Evolutionary conservation across 2,113 vertebrate species (phyloP), one percentile per base, ranked within the genome.

Genomic region (Microcebus tavaratra): DNA sequence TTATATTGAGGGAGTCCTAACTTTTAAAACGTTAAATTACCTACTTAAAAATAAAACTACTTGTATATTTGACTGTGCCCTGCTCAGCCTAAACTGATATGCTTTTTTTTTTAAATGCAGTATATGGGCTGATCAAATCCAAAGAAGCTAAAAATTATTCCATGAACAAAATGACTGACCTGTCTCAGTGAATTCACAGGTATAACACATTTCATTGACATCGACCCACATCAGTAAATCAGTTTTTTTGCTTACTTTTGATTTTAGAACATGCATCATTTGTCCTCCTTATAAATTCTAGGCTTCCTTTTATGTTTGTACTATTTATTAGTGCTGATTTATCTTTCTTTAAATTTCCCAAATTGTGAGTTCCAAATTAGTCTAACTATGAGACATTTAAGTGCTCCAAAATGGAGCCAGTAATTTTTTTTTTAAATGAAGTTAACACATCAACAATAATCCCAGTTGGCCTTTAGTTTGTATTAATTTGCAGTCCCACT

Each of bases 231-330:
- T 91, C 72, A 85, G 48, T 23, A 15, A 72, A 70, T 80, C 6
- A 25, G 6, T 61, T 88, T 90, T 94, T 55, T 90, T 53, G 48
- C 21, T 88, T 91, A 57, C 48, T 59, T 93, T 72, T 85, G 72
- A 17, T 68, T 97, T 97, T 85, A 85, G 78, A 96, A 95, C 8
- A 57, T 73, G 27, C 42, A 84, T 92, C 48, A 55, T 95, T 42
- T 76, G 72, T 36, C 6, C 42, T 93, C 20, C 17, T 92, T 72
- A 23, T 29, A 75, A 75, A 45, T 36, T 53, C 42, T 36, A 2
- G 25, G 61, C 18, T 94, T 93, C 25, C 67, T 88, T 73, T 81
- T 76, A 39, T 76, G 36, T 88, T 68, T 81, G 23, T 89, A 31
- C 39, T 91, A 76, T 94, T 91, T 88, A 89, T 95, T 96, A 94